Conservation (phyloP, 2,888 invertebrate genomes). For the Pyrrhosoma nymphula region DNA sequence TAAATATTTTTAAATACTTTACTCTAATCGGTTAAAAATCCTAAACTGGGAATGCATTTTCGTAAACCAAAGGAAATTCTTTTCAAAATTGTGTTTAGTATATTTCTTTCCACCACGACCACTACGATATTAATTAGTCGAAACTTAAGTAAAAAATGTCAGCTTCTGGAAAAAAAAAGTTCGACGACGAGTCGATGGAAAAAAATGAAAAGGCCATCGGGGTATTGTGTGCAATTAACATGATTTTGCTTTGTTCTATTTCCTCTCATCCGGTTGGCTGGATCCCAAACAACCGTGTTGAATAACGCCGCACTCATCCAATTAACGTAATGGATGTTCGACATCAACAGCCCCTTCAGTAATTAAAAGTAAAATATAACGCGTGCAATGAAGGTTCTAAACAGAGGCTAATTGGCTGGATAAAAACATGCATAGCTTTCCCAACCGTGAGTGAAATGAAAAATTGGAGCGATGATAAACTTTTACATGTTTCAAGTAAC, state of each 20-base stretch:
- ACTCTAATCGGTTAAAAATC: too few relatives aligned
- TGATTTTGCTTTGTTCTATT: not conserved
- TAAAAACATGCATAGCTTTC: not conserved
- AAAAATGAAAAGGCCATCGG: too few relatives aligned
- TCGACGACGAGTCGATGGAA: too few relatives aligned
- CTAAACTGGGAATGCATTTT: too few relatives aligned
- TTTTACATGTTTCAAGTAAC: not conserved
- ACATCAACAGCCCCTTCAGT: not conserved
- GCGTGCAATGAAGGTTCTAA: not conserved
- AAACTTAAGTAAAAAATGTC: too few relatives aligned
- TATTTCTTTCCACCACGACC: too few relatives aligned
- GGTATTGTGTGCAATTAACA: not conserved
- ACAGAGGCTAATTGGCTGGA: not conserved
- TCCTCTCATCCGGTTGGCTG: not conserved
- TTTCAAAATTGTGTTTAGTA: too few relatives aligned
- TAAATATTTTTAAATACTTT: too few relatives aligned
- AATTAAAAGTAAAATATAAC: not conserved
- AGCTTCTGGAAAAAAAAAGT: too few relatives aligned
- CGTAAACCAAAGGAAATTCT: too few relatives aligned
- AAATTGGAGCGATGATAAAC: not conserved
- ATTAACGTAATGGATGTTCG: slow-evolving; percentile 22
- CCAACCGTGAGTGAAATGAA: not conserved
- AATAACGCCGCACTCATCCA: not conserved
- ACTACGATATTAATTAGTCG: too few relatives aligned
- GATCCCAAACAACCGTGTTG: not conserved